Base-by-base conservation (phyloP, 2,113 vertebrate species). In the Axis porcinus region DNA sequence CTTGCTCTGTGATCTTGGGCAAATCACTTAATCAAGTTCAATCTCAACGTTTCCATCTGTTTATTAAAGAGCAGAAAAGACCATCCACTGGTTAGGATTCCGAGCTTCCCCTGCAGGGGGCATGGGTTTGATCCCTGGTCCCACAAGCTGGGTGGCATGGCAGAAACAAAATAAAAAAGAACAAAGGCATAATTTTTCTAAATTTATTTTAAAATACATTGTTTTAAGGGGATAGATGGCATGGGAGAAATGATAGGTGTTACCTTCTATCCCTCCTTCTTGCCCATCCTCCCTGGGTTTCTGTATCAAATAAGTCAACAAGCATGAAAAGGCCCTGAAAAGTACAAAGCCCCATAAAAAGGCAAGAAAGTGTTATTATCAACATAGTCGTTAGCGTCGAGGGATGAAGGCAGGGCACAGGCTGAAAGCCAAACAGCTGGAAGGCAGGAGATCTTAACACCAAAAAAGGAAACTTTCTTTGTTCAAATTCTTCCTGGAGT, bases 401-500 rank as follows among this genome's bases (percentile, higher is more conserved):
- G 94, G 78, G 81, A 67, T 83, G 82, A 97, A 92, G 87, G 88
- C 87, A 92, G 87, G 84, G 54, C 81, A 54, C 58, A 91, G 91
- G 86, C 83, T 2, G 3, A 95, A 85, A 82, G 92, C 92, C 97
- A 98, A 95, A 95, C 62, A 96, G 89, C 81, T 97, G 79, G 95
- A 93, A 95, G 96, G 83, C 89, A 97, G 86, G 81, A 87, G 89
- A 87, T 52, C 43, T 96, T 95, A 97, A 86, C 74, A 91, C 95
- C 52, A 78, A 96, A 92, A 96, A 96, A 97, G 97, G 97, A 96
- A 97, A 96, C 43, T 92, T 91, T 86, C 93, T 97, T 96, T 97
- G 89, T 97, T 97, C 87, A 90, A 76, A 89, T 89, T 96, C 79
- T 95, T 95, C 81, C 90, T 50, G 67, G 76, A 95, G 85, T 90